Evolutionary conservation across 2,113 vertebrate genomes (phyloP).

Genomic region (Tor tambroides): DNA sequence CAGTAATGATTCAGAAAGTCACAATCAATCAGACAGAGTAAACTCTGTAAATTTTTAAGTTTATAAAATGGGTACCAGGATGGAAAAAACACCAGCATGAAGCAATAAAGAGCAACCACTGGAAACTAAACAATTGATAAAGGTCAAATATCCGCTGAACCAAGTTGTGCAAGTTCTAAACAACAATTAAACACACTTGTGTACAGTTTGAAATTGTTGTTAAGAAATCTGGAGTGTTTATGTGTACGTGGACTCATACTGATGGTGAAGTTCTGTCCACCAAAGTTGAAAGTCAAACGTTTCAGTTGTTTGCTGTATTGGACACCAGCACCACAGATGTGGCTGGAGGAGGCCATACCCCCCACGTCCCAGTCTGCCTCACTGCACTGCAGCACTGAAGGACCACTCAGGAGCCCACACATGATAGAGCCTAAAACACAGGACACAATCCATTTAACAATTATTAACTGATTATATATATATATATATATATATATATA

Average conservation of each 20-base stretch:
- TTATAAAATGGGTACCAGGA: not conserved
- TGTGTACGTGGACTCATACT: conserved; percentile 69
- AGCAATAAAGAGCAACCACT: not conserved
- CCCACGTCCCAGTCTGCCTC: conserved; percentile 72
- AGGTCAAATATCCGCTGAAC: conserved; percentile 3
- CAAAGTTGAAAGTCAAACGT: conserved; percentile 78
- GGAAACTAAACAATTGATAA: not conserved
- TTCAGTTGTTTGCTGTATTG: conserved; percentile 71
- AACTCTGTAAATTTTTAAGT: not conserved
- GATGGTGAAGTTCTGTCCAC: conserved; percentile 81
- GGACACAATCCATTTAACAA: not conserved
- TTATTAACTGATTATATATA: no score
- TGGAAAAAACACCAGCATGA: not conserved
- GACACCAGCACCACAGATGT: conserved; percentile 75
- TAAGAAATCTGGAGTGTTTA: not conserved
- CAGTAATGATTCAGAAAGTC: not conserved
- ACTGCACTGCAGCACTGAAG: conserved; percentile 76
- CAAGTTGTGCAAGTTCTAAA: not conserved
- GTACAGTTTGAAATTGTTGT: not conserved
- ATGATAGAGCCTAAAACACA: conserved; percentile 76
- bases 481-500: no score
- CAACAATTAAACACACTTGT: not conserved
- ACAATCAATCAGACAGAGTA: not conserved
- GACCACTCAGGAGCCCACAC: conserved; percentile 81
- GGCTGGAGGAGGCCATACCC: conserved; percentile 58